phyloP scores from a whole-genome alignment of 2,113 vertebrate genomes.

The Syngnathoides biaculeatus region DNA sequence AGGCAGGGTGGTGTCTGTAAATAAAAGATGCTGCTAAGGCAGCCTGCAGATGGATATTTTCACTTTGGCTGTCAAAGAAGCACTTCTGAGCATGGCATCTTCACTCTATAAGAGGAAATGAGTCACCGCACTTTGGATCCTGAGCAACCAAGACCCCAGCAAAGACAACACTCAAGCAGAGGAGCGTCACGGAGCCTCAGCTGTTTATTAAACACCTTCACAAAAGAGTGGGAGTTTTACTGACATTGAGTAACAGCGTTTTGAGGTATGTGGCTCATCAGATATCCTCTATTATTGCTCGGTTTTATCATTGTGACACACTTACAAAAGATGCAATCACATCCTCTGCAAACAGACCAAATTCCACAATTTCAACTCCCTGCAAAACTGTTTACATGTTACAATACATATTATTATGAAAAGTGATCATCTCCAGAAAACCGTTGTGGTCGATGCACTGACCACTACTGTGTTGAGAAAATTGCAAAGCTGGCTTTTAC shows the following conservation, averaged over 20 bases:
- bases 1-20: conserved; percentile 62
- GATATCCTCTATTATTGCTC: conserved; percentile 12
- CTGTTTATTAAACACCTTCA: conserved; percentile 16
- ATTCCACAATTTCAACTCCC: not conserved
- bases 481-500: conserved; percentile 32
- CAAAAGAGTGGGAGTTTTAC: conserved; percentile 9
- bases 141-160: conserved; percentile 47
- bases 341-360: conserved; percentile 1
- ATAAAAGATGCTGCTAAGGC: conserved; percentile 63
- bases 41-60: conserved; percentile 62
- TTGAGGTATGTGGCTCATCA: conserved; percentile 9
- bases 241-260: conserved; percentile 4
- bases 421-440: conserved; percentile 19
- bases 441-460: conserved; percentile 33
- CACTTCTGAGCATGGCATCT: conserved; percentile 60
- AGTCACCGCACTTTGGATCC: conserved; percentile 59
- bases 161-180: conserved; percentile 41
- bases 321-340: not conserved
- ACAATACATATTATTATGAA: conserved; percentile 10
- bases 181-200: conserved; percentile 10
- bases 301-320: conserved; percentile 3
- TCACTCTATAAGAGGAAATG: conserved; percentile 56
- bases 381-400: conserved; percentile 4
- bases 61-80: conserved; percentile 60
- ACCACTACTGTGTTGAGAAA: conserved; percentile 33